These are phyloP conservation scores for Brassicogethes aeneus DNA, from an alignment of 2,888 invertebrate genomes.

Conservation along the genomic window DNA sequence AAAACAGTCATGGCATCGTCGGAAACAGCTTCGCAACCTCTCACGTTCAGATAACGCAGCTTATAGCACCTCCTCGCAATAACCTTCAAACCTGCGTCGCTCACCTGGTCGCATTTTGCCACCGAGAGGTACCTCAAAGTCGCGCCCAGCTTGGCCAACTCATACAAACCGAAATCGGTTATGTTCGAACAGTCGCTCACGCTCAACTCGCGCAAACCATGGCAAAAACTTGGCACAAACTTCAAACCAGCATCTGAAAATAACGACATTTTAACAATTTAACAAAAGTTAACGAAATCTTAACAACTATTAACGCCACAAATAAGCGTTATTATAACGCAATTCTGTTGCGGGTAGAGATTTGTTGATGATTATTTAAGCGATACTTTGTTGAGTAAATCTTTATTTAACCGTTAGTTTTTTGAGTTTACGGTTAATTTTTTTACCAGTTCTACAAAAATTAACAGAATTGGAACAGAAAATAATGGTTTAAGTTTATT, in stretches of 20 bases:
- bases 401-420: too few relatives aligned
- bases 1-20: constrained; percentile 84
- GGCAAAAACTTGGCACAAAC: constrained; percentile 83
- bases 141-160: constrained; percentile 79
- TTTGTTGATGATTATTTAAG: too few relatives aligned
- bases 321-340: too few relatives aligned
- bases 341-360: too few relatives aligned
- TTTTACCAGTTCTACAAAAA: too few relatives aligned
- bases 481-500: too few relatives aligned
- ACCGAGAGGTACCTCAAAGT: constrained; percentile 88
- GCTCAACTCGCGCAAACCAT: constrained; percentile 73
- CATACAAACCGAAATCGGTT: constrained; percentile 85
- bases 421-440: too few relatives aligned
- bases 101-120: constrained; percentile 88
- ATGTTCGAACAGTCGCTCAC: constrained; percentile 85
- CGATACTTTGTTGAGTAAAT: too few relatives aligned
- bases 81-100: constrained; percentile 81
- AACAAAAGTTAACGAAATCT: too few relatives aligned
- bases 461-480: too few relatives aligned
- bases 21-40: constrained; percentile 90
- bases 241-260: constrained; percentile 78
- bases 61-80: constrained; percentile 83
- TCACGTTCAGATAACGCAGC: constrained; percentile 78
- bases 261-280: constrained; percentile 5
- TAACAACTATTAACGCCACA: too few relatives aligned